Evolutionary conservation across 2,888 invertebrate species (phyloP).

Genomic region (Cistogaster globosa): DNA sequence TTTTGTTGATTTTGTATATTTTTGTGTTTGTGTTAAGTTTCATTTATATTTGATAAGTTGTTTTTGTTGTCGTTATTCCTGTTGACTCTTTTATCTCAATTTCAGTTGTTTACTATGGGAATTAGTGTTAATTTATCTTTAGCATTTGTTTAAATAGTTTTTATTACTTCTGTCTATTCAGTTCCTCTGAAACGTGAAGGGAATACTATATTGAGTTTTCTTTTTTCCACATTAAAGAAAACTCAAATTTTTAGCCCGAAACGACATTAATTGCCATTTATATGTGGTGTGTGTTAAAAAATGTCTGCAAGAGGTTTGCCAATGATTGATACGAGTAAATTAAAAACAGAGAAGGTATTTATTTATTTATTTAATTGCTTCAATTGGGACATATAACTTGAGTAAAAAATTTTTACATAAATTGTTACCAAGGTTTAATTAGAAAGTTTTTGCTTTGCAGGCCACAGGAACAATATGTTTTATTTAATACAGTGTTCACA

Average conservation of each 20-base stretch:
- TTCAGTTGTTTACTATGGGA: slow-evolving; percentile 61
- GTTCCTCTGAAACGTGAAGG: slow-evolving; percentile 36
- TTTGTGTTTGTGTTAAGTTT: slow-evolving; percentile 25
- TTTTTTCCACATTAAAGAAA: not conserved
- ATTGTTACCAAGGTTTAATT: too few relatives aligned
- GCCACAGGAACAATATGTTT: too few relatives aligned
- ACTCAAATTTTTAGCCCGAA: not conserved
- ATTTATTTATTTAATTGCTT: slow-evolving; percentile 8
- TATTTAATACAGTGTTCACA: too few relatives aligned
- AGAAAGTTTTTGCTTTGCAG: too few relatives aligned
- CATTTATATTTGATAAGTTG: slow-evolving; percentile 56
- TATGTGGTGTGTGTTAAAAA: not conserved
- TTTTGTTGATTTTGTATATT: not conserved
- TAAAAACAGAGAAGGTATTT: not conserved
- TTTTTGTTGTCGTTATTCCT: slow-evolving; percentile 29
- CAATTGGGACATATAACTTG: not conserved
- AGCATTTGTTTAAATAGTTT: slow-evolving; percentile 65
- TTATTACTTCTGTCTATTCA: slow-evolving; percentile 23
- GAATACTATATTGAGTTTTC: slow-evolving; percentile 1
- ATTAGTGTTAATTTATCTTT: slow-evolving; percentile 70
- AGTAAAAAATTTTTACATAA: not conserved
- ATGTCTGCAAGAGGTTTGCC: not conserved
- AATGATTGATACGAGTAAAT: slow-evolving; percentile 12
- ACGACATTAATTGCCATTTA: slow-evolving; percentile 19
- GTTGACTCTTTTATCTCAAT: slow-evolving; percentile 55